A percentile compares a stretch with the other conserved stretches of the same genome.
Evolutionary conservation across 2,113 vertebrate species (phyloP).

Genomic region (Gymnarchus niloticus): DNA sequence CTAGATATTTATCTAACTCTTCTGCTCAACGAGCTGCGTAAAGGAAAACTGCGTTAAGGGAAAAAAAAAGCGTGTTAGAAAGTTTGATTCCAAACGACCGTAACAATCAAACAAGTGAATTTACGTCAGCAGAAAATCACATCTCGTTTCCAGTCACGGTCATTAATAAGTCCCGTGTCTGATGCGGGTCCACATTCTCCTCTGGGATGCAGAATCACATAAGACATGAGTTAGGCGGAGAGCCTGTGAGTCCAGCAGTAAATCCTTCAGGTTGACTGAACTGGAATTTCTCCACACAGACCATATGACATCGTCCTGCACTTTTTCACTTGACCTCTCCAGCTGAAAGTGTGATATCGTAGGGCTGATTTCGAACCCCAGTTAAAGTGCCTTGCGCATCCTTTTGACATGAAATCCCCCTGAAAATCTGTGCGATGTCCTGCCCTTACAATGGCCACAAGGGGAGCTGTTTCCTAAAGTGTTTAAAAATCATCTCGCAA

Average conservation of each 20-base stretch:
- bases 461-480: constrained; percentile 19
- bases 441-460: neutral
- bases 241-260: neutral
- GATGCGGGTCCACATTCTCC: neutral
- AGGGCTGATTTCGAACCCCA: neutral
- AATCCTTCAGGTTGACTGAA: constrained; percentile 10
- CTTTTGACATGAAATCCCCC: neutral
- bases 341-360: neutral
- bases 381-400: neutral
- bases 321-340: neutral
- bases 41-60: neutral
- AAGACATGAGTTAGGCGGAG: neutral
- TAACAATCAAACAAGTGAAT: neutral
- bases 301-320: neutral
- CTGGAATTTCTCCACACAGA: neutral
- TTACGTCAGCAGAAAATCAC: neutral
- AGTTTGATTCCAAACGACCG: neutral
- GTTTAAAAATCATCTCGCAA: neutral
- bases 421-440: neutral
- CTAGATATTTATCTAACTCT: too few species aligned
- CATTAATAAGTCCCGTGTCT: neutral
- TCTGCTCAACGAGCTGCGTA: too few species aligned
- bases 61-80: neutral
- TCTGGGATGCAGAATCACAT: neutral
- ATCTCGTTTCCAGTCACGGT: neutral